Base-by-base conservation (phyloP, 1,140 invertebrate genomes). In the Papilio polyxenes region DNA sequence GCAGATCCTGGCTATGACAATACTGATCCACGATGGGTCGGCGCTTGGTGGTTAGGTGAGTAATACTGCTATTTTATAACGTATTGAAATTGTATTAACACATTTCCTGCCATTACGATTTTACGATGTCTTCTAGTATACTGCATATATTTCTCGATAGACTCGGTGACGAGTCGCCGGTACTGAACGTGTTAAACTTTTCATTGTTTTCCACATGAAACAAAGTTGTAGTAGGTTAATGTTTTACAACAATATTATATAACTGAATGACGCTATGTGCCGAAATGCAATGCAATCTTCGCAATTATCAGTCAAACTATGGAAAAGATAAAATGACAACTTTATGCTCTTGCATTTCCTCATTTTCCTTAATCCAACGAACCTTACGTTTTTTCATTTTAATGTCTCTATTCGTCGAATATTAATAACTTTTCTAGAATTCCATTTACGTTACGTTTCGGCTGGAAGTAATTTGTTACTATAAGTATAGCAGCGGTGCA, bases 41-140 rank as follows among this genome's bases (percentile, higher is more conserved):
- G 98, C 31, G 98, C 98, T 65, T 98, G 98, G 98, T 98, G 98
- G 98, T 94, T 98, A 49, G 97, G 97, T 96, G 94, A 96, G 94
- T 95, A 62, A 40, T 76, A 20, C 10, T 20, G 9, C 8, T 20
- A 10, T 20, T 48, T 48, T 49, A 48, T 11, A 17, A 20, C 44
- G 31, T 11, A 11, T 9, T 9, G 49, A 51, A 51, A 51, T 51
- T 13, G 13, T 44, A 1, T 44, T 51, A 51, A 59, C 17, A 20
- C n/a, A 17, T 53, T 53, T 53, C 5, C 5, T 53, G 10, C 51
- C 3, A 15, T 11, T 13, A 51, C 8, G 7, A 51, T 51, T 51
- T 13, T 51, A 11, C 49, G 49, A 51, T 11, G 10, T 51, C 13
- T 51, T 11, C 23, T 0, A 11, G 49, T 51, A 51, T 51, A 8